These are phyloP conservation scores for Anguilla megastoma DNA, from an alignment of 2,797 vertebrate species.

Conservation along the genomic window DNA sequence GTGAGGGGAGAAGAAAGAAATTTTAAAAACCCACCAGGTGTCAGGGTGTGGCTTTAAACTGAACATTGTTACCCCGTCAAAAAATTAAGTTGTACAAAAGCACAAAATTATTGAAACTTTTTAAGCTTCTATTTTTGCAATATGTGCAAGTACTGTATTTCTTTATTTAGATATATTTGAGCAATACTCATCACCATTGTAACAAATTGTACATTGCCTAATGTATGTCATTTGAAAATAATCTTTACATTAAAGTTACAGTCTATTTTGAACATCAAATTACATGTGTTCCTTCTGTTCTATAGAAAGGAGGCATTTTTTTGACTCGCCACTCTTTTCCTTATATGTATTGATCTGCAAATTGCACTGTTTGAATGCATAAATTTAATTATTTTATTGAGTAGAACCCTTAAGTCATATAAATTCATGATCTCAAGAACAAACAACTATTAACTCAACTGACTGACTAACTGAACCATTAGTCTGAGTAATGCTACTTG, in stretches of 20 bases:
- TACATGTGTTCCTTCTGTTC: constrained; percentile 26
- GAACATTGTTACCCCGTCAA: constrained; percentile 18
- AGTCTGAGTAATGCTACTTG: background rate
- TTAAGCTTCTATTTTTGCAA: constrained; percentile 34
- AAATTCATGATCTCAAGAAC: background rate
- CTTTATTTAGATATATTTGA: constrained; percentile 54
- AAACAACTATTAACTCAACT: background rate
- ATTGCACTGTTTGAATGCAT: background rate
- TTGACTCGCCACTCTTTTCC: background rate
- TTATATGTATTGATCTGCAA: background rate
- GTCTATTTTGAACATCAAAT: constrained; percentile 69
- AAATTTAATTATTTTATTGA: background rate
- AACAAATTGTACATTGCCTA: constrained; percentile 57
- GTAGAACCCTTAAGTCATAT: background rate
- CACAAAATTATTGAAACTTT: constrained; percentile 37
- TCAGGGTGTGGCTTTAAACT: background rate
- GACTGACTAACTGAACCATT: no score
- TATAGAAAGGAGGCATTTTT: background rate
- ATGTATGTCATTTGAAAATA: constrained; percentile 57
- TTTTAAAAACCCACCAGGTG: background rate
- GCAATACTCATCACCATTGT: constrained; percentile 49
- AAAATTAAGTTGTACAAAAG: constrained; percentile 38
- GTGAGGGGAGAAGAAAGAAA: background rate
- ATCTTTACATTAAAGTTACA: constrained; percentile 64
- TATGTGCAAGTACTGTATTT: constrained; percentile 48